phyloP scores from a whole-genome alignment of 2,888 invertebrate genomes.

The Ochlodes sylvanus region DNA sequence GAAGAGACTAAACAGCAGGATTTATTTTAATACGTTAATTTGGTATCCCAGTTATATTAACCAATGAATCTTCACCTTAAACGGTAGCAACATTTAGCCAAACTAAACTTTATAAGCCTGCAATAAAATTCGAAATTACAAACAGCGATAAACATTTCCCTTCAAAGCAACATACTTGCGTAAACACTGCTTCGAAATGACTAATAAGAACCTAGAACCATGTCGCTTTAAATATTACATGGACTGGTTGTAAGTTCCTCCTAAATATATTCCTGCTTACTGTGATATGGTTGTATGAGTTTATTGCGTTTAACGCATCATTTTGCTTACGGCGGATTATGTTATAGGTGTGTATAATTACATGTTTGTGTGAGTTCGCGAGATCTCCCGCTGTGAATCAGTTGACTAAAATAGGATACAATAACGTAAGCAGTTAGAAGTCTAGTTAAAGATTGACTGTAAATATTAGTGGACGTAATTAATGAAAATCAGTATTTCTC shows the following conservation, averaged over 20 bases:
- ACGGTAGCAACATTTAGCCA: background rate
- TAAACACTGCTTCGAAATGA: conserved; percentile 39
- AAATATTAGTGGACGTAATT: background rate
- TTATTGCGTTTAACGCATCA: conserved; percentile 49
- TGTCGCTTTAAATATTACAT: conserved; percentile 42
- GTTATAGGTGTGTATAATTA: background rate
- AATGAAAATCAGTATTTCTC: too few relatives aligned
- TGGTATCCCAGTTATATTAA: background rate
- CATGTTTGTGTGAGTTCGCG: conserved; percentile 23
- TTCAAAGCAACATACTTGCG: conserved; percentile 22
- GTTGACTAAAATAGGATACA: conserved; percentile 59
- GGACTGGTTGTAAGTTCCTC: background rate
- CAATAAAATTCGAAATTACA: conserved; percentile 29
- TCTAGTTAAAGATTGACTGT: background rate
- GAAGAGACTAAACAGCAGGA: too few relatives aligned
- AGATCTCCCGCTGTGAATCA: conserved; percentile 68
- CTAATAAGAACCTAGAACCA: conserved; percentile 46
- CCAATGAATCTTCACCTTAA: conserved; percentile 4
- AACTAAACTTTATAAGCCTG: conserved; percentile 16
- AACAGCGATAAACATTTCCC: conserved; percentile 16
- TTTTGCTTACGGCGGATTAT: conserved; percentile 21
- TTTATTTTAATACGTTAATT: too few relatives aligned
- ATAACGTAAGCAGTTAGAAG: conserved; percentile 45
- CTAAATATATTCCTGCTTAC: conserved; percentile 40
- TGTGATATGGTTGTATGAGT: conserved; percentile 53